phyloP scores from a whole-genome alignment of 92 coral and sea anemone species.

The Epizoanthus ramosus region DNA sequence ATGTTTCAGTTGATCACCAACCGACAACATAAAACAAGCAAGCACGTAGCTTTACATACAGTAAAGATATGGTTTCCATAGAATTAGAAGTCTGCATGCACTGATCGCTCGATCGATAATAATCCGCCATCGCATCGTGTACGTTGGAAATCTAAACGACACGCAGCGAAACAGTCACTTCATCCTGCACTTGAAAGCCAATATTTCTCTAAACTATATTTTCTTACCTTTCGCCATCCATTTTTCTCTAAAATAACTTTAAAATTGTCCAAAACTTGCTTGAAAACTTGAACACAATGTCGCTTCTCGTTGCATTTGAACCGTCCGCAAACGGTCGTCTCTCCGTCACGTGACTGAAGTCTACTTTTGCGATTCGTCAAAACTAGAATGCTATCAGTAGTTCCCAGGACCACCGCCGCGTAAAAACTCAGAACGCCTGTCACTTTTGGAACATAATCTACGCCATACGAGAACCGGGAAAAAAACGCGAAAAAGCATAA shows the following conservation, averaged over 20 bases:
- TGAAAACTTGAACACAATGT: not conserved
- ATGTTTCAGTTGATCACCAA: too few relatives aligned
- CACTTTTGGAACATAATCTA: too few relatives aligned
- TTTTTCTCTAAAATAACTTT: slow-evolving; percentile 5
- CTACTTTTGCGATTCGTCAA: slow-evolving; percentile 21
- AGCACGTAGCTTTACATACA: too few relatives aligned
- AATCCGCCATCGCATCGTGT: not conserved
- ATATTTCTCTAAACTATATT: not conserved
- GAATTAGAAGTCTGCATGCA: not conserved
- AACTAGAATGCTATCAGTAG: too few relatives aligned
- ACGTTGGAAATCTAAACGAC: not conserved
- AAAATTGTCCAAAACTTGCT: not conserved
- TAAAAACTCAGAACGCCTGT: too few relatives aligned
- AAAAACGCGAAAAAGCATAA: too few relatives aligned
- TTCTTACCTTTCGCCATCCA: slow-evolving; percentile 61
- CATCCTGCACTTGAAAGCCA: not conserved
- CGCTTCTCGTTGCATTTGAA: slow-evolving; percentile 55
- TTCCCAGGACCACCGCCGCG: too few relatives aligned
- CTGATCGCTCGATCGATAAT: slow-evolving; percentile 5
- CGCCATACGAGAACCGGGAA: too few relatives aligned
- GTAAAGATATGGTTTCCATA: not conserved
- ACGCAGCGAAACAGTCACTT: not conserved
- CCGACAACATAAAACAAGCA: too few relatives aligned
- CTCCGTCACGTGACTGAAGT: slow-evolving; percentile 58
- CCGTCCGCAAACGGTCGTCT: slow-evolving; percentile 84